Evolutionary conservation across 1,140 invertebrate species (phyloP).

Genomic region (Caligus rogercresseyi): DNA sequence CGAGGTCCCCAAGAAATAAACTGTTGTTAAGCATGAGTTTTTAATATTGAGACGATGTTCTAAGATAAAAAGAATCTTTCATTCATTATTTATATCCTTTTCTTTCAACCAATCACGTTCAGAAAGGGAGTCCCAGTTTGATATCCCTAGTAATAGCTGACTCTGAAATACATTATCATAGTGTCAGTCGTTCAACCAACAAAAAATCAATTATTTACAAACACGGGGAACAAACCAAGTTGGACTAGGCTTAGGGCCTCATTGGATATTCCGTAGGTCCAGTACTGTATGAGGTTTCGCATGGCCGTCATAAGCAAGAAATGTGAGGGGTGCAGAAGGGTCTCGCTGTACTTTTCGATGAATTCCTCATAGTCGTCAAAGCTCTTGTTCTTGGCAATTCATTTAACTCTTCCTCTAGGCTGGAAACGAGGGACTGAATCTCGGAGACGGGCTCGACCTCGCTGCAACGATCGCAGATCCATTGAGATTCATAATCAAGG

Average conservation of each 20-base stretch:
- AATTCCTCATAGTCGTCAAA: constrained; percentile 4
- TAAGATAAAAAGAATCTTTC: no score
- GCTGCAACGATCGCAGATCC: not conserved
- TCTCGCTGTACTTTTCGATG: not conserved
- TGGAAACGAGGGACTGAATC: not conserved
- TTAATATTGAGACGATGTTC: no score
- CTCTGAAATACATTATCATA: no score
- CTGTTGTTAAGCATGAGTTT: no score
- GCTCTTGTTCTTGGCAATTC: not conserved
- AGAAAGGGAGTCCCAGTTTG: no score
- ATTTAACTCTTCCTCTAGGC: constrained; percentile 5
- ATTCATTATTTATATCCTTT: no score
- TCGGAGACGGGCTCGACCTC: not conserved
- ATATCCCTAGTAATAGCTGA: no score
- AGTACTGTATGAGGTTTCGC: constrained; percentile 11
- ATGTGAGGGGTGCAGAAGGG: constrained; percentile 7
- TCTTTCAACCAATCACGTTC: no score
- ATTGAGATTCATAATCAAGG: constrained; percentile 7
- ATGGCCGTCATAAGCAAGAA: constrained; percentile 11
- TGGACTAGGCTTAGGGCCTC: not conserved
- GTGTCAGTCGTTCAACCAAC: no score
- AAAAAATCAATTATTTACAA: not conserved
- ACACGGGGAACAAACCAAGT: not conserved
- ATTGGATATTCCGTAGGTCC: not conserved
- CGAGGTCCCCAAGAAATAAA: no score